A percentile compares a stretch with the other conserved stretches of the same genome.
Evolutionary conservation across 2,113 vertebrate species (phyloP).

Genomic region (Stercorarius parasiticus): DNA sequence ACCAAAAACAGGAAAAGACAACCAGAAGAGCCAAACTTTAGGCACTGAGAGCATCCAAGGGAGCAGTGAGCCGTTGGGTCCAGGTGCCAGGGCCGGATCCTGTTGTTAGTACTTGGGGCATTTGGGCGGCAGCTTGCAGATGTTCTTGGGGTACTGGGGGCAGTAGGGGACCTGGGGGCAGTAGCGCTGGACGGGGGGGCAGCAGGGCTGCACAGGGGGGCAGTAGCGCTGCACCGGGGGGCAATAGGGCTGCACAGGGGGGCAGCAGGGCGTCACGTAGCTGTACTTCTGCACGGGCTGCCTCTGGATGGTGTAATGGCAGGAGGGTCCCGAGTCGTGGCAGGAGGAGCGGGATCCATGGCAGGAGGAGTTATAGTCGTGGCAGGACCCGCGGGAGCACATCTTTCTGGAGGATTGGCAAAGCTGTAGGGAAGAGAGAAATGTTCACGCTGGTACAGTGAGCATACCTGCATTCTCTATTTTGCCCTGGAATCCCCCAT

Average conservation of each 20-base stretch:
- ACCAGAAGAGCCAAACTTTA: fast-evolving
- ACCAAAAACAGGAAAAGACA: neutral
- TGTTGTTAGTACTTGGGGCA: neutral
- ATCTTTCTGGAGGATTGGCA: fast-evolving
- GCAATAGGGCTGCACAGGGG: neutral
- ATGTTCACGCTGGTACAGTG: fast-evolving
- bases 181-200: neutral
- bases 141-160: conserved; percentile 1
- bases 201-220: neutral
- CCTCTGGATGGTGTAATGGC: neutral
- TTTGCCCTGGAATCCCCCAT: neutral
- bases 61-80: fast-evolving
- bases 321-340: neutral
- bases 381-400: conserved; percentile 30
- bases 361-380: neutral
- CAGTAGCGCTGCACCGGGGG: neutral
- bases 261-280: neutral
- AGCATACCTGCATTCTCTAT: neutral
- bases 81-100: fast-evolving
- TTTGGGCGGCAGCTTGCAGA: neutral
- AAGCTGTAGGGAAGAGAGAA: neutral
- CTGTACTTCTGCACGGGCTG: neutral
- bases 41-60: fast-evolving
- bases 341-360: neutral
- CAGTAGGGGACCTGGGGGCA: neutral